Evolutionary conservation across 2,797 vertebrate genomes (phyloP).

Genomic region (Carduelis carduelis): DNA sequence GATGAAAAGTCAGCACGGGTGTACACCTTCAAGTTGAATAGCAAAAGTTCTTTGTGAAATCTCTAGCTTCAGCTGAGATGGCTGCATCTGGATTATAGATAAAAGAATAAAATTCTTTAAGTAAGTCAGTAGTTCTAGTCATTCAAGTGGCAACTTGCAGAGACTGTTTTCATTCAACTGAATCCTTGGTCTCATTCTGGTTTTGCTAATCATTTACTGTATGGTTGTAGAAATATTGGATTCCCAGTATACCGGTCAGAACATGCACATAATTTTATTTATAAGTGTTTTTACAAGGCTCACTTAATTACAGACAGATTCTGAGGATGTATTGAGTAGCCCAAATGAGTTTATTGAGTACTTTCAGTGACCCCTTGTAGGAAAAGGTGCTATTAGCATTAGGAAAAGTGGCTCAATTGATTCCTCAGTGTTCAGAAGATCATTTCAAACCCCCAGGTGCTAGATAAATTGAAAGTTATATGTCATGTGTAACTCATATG

Average conservation of each 20-base stretch:
- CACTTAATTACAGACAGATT: neutral
- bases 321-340: neutral
- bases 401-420: slow-evolving; percentile 14
- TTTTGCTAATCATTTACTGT: neutral
- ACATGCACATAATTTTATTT: neutral
- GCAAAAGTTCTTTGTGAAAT: neutral
- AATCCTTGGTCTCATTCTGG: neutral
- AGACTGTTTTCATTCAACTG: neutral
- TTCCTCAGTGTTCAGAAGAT: slow-evolving; percentile 9
- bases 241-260: neutral
- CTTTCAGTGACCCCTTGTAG: neutral
- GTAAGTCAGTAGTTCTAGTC: neutral
- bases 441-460: slow-evolving; percentile 24
- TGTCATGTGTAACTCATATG: neutral
- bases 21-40: neutral
- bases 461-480: neutral
- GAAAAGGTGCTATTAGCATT: slow-evolving; percentile 3
- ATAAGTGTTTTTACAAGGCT: neutral
- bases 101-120: neutral
- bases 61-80: neutral
- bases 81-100: neutral
- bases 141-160: neutral
- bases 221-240: neutral
- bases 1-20: neutral
- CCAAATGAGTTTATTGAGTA: slow-evolving; percentile 19